These are phyloP conservation scores for Drosophila bipectinata DNA, from an alignment of 1,140 invertebrate genomes.

Conservation along the genomic window DNA sequence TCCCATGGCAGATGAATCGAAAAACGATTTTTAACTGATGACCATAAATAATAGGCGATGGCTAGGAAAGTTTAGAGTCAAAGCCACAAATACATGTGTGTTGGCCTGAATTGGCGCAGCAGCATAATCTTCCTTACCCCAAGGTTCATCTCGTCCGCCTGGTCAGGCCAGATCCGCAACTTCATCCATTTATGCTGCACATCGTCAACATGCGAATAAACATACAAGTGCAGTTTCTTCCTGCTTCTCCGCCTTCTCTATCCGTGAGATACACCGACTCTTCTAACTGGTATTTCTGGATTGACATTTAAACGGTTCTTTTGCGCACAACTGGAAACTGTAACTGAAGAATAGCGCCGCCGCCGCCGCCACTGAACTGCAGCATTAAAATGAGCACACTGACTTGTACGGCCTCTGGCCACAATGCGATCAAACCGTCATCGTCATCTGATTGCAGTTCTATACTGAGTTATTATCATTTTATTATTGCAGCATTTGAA, in stretches of 20 bases:
- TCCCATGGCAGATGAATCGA: slow-evolving; percentile 1
- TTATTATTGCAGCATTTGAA: slow-evolving; percentile 40
- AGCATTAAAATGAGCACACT: slow-evolving; percentile 78
- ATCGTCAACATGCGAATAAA: slow-evolving; percentile 71
- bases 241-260: slow-evolving; percentile 51
- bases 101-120: slow-evolving; percentile 69
- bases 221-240: slow-evolving; percentile 76
- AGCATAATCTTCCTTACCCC: slow-evolving; percentile 45
- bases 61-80: slow-evolving; percentile 23
- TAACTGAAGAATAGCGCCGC: slow-evolving; percentile 58
- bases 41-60: slow-evolving; percentile 13
- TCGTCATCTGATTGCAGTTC: slow-evolving; percentile 54
- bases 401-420: slow-evolving; percentile 69
- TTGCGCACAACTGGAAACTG: slow-evolving; percentile 76
- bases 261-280: slow-evolving; percentile 59
- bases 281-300: slow-evolving; percentile 83
- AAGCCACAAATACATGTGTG: slow-evolving; percentile 42
- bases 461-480: slow-evolving; percentile 57
- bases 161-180: slow-evolving; percentile 51
- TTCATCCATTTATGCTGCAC: slow-evolving; percentile 68
- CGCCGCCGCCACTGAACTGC: slow-evolving; percentile 19
- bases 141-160: slow-evolving; percentile 57
- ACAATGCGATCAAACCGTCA: slow-evolving; percentile 47
- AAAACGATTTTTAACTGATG: slow-evolving; percentile 31
- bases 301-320: slow-evolving; percentile 83